phyloP scores from a whole-genome alignment of 2,888 invertebrate species.

The Cabera pusaria region DNA sequence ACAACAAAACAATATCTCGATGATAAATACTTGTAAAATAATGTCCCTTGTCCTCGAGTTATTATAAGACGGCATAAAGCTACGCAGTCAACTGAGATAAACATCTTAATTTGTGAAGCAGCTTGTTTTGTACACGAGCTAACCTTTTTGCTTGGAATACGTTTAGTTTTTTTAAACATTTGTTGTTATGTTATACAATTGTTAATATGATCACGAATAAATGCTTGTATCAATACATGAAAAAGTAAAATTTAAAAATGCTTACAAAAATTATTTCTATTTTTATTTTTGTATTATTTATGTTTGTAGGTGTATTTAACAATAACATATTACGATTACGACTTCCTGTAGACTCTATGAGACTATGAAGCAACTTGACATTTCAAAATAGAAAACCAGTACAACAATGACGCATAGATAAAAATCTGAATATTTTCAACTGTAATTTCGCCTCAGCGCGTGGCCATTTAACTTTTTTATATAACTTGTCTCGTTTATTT shows the following conservation, averaged over 20 bases:
- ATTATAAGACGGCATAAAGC: slow-evolving; percentile 18
- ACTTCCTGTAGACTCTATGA: slow-evolving; percentile 39
- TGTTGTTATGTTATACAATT: background rate
- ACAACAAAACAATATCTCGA: slow-evolving; percentile 4
- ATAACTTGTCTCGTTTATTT: slow-evolving; percentile 49
- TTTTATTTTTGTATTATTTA: too few relatives aligned
- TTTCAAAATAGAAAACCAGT: slow-evolving; percentile 48
- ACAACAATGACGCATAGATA: slow-evolving; percentile 59
- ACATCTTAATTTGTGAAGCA: slow-evolving; percentile 68
- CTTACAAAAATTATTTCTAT: too few relatives aligned
- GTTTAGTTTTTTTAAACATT: slow-evolving; percentile 16
- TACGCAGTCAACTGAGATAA: slow-evolving; percentile 51
- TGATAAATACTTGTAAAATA: slow-evolving; percentile 21
- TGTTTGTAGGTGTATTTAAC: too few relatives aligned
- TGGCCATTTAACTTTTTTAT: slow-evolving; percentile 55
- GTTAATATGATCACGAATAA: background rate
- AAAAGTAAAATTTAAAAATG: too few relatives aligned
- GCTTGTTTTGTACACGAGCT: slow-evolving; percentile 49
- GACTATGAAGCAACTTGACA: slow-evolving; percentile 28
- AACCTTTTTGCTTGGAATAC: slow-evolving; percentile 38
- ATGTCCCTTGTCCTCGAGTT: slow-evolving; percentile 15
- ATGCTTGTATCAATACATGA: too few relatives aligned
- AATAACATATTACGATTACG: slow-evolving; percentile 21
- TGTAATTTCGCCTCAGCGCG: slow-evolving; percentile 52
- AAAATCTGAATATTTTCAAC: slow-evolving; percentile 55